Base-by-base conservation (phyloP, 2,888 invertebrate species). In the Cetonia aurata region DNA sequence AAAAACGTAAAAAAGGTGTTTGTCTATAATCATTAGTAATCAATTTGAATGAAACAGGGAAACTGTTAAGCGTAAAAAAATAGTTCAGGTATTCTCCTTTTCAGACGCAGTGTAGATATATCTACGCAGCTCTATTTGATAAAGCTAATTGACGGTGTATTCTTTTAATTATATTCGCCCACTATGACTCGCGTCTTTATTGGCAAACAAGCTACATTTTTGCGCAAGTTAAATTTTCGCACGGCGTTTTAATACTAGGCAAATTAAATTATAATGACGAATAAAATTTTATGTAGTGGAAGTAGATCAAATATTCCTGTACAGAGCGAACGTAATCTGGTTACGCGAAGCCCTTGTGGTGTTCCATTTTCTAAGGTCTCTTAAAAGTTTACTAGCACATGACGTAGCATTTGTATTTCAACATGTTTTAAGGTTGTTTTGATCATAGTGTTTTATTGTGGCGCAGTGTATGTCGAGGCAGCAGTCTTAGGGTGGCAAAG, bases 261-360 rank as follows among this genome's bases (percentile, higher is more conserved):
- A 37, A 60, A 65, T 65, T 65, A 33, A 65, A 65, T 65, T 65
- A 65, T 50, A 65, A 65, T 50, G 13, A 33, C 12, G 10, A 50
- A 33, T 41, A 4, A 4, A 1, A 25, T 25, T 25, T 25, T 25
- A 25, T 25, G 12, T 50, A 48, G 33, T 65, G 50, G 17, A 65
- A 55, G 57, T 67, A 56, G 55, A 67, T 57, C 50, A 46, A 55
- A 67, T 67, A 60, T 57, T 53, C 9, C 60, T 42, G 52, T 62
- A 8, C 13, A 42, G 62, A 53, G 50, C 60, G 72, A 70, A 71
- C 70, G 73, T 76, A 77, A 77, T 77, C 76, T 71, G 72, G 69
- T 78, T 78, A 76, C 50, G 44, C 8, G 74, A 77, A 78, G 75
- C 77, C 78, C 44, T 75, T 74, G 59, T 48, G 59, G 33, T 60